Conservation (phyloP, 1,140 invertebrate species). For the Laodelphax striatellus region DNA sequence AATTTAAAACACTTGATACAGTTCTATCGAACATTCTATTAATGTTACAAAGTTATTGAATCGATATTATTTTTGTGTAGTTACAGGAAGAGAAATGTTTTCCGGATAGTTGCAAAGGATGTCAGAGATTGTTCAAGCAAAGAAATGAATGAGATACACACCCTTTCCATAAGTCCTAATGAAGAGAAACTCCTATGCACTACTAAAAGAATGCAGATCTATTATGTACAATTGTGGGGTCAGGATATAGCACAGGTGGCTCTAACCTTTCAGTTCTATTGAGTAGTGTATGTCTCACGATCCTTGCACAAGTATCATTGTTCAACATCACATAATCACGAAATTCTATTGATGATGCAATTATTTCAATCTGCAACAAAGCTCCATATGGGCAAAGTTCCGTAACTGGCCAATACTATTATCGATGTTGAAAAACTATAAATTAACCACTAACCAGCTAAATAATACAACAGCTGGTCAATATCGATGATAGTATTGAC, state of each 20-base stretch:
- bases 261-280: neutral
- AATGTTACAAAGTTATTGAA: too few relatives aligned
- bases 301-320: neutral
- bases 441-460: too few relatives aligned
- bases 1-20: too few relatives aligned
- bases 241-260: neutral
- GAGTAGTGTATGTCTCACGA: neutral
- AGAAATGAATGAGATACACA: slow-evolving; percentile 39
- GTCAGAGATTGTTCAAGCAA: slow-evolving; percentile 16
- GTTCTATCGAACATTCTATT: neutral
- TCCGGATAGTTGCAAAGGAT: slow-evolving; percentile 28
- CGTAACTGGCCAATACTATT: too few relatives aligned
- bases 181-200: slow-evolving; percentile 42
- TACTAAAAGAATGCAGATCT: slow-evolving; percentile 49
- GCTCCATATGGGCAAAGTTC: too few relatives aligned
- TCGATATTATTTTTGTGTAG: slow-evolving; percentile 40
- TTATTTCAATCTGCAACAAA: too few relatives aligned
- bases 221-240: slow-evolving; percentile 41
- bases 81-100: slow-evolving; percentile 46
- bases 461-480: too few relatives aligned
- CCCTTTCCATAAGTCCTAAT: slow-evolving; percentile 40
- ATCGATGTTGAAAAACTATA: too few relatives aligned
- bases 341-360: too few relatives aligned
- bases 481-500: too few relatives aligned
- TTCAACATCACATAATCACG: too few relatives aligned